These are phyloP conservation scores for Ceryle rudis DNA, from an alignment of 2,797 vertebrate species.

Conservation along the genomic window DNA sequence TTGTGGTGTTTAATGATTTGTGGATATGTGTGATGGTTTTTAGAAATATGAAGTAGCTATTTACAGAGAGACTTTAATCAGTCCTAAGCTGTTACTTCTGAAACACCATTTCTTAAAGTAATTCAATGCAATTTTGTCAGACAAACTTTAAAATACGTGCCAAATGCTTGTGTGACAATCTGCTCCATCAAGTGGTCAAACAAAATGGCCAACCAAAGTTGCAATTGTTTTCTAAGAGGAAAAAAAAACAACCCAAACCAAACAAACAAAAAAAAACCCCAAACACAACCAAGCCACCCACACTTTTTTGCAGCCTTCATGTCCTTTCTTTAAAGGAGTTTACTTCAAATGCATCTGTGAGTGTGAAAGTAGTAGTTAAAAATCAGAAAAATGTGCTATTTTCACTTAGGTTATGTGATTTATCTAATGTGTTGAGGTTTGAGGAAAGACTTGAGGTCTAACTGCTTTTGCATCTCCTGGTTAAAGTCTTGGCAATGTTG, in stretches of 20 bases:
- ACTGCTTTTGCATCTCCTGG: background rate
- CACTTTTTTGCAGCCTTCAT: background rate
- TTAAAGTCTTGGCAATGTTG: background rate
- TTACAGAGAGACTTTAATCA: background rate
- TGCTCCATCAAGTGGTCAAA: background rate
- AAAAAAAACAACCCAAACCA: background rate
- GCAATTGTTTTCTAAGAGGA: background rate
- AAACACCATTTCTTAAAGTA: background rate
- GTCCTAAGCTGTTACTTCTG: background rate
- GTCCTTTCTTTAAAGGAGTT: background rate
- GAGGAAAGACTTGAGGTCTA: background rate
- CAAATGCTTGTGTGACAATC: background rate
- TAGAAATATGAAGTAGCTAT: background rate
- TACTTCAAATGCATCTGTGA: background rate
- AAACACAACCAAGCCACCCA: background rate
- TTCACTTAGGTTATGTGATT: background rate
- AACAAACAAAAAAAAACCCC: background rate
- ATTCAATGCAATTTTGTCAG: fast-evolving
- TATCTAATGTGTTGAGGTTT: background rate
- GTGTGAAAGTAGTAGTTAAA: background rate
- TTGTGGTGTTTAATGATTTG: background rate
- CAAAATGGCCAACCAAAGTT: background rate
- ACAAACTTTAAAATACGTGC: background rate
- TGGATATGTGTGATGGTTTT: background rate
- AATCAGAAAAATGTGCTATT: background rate